Base-by-base conservation (phyloP, 2,888 invertebrate genomes). In the Neelides folsomi region DNA sequence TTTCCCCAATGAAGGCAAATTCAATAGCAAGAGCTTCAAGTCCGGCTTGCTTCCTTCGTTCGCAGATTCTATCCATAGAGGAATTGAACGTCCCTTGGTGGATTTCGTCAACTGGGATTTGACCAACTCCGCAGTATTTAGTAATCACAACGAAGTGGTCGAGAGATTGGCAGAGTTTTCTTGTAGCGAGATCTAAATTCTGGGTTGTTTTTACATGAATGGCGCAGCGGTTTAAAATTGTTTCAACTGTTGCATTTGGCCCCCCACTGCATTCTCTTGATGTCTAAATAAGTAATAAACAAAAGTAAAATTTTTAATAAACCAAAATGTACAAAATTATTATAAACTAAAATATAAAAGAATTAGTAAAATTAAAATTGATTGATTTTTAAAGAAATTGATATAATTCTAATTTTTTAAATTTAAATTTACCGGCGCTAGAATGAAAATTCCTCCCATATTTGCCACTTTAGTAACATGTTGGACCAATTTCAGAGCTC, bases 1-100 rank as follows among this genome's bases (percentile, higher is more conserved):
- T 27, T 70, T 93, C 90, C 49, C 89, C 93, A 48, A 93, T 78
- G 37, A 89, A 90, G 37, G 93, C 92, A 90, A 92, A 93, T 69
- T 93, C 87, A 9, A 93, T 79, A 1, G 90, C 90, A 54, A 87
- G 70, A 0, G 77, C 90, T 1, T 87, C 86, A 0, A 81, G 74
- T 0, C 86, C 84, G 7, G 80, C 79, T 51, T 70, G 71, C 65
- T 74, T 74, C 58, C 88, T 77, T 66, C 75, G 72, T 69, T 88
- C 90, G 67, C 86, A 85, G 60, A 92, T 80, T 59, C 87, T 77
- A 70, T 92, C 89, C 87, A 90, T 87, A 4, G 83, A 77, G 0
- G 88, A 87, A 73, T 92, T 93, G 41, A 88, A 82, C 75, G 84
- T 82, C 20, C 88, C 92, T 68, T 92, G 27, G 27, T 27, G 7